phyloP scores from a whole-genome alignment of 2,888 invertebrate genomes.

The Eugnorisma glareosa region DNA sequence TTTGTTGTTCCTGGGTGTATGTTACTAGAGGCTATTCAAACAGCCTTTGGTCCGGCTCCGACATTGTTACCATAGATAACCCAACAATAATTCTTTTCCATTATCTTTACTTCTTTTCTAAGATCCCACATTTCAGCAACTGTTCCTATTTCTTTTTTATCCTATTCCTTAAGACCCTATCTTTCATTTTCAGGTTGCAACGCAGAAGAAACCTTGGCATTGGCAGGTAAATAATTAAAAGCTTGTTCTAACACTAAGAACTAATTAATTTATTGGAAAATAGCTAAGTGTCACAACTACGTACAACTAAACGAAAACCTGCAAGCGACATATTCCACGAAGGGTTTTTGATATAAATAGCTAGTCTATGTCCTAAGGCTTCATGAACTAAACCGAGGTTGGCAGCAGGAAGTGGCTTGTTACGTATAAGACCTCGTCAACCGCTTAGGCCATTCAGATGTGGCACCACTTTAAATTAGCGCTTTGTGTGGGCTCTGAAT shows the following conservation, averaged over 20 bases:
- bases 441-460: conserved; percentile 60
- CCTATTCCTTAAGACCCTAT: conserved; percentile 29
- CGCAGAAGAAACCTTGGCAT: conserved; percentile 24
- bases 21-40: neutral
- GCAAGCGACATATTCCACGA: conserved; percentile 33
- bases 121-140: neutral
- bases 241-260: conserved; percentile 7
- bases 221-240: conserved; percentile 38
- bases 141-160: neutral
- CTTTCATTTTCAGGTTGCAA: conserved; percentile 45
- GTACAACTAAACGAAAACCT: conserved; percentile 30
- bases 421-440: conserved; percentile 54
- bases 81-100: neutral
- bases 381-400: conserved; percentile 68
- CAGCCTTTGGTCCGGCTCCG: neutral
- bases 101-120: neutral
- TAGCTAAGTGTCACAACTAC: conserved; percentile 3
- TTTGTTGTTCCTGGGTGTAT: neutral
- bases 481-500: conserved; percentile 51
- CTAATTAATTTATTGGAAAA: conserved; percentile 16
- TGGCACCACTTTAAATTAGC: conserved; percentile 43
- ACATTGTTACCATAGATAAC: neutral
- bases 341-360: conserved; percentile 64
- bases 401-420: conserved; percentile 70
- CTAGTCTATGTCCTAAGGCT: conserved; percentile 72